A percentile compares a stretch with the other conserved stretches of the same genome.
These are phyloP conservation scores for Oscarella lobularis DNA, from an alignment of 37 sponge, comb jelly and placozoan species.

Conservation along the genomic window DNA sequence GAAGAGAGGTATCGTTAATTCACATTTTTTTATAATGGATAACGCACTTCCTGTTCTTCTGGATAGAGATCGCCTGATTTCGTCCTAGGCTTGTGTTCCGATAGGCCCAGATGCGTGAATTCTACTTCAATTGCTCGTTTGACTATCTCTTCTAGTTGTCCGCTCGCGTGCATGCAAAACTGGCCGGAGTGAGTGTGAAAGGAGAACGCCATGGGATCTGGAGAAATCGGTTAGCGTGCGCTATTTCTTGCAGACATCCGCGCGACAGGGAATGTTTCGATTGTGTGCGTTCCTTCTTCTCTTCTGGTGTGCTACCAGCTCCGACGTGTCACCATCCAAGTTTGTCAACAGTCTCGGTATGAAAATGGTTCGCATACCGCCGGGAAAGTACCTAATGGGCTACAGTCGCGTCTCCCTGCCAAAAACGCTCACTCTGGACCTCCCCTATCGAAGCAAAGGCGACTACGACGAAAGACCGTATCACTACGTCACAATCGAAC, in stretches of 20 bases:
- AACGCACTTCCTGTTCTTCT: slow-evolving; percentile 7
- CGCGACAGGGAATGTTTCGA: too few relatives aligned
- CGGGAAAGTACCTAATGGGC: background rate
- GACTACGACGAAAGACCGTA: slow-evolving; percentile 4
- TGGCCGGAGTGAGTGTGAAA: slow-evolving; percentile 5
- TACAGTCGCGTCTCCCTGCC: background rate
- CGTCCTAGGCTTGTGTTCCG: slow-evolving; percentile 2
- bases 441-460: background rate
- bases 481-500: background rate
- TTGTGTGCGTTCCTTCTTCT: too few relatives aligned
- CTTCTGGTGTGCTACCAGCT: too few relatives aligned
- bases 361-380: slow-evolving; percentile 1
- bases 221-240: too few relatives aligned
- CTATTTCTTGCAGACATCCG: too few relatives aligned
- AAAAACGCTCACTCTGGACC: background rate
- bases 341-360: background rate
- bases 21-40: background rate
- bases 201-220: slow-evolving; percentile 11
- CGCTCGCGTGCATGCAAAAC: slow-evolving; percentile 5
- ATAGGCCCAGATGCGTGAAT: background rate
- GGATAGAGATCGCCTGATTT: background rate
- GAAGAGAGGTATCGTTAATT: background rate
- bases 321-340: too few relatives aligned
- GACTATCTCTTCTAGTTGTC: slow-evolving; percentile 2
- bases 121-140: background rate